These are phyloP conservation scores for Periparus ater DNA, from an alignment of 2,797 vertebrate genomes.

Conservation along the genomic window DNA sequence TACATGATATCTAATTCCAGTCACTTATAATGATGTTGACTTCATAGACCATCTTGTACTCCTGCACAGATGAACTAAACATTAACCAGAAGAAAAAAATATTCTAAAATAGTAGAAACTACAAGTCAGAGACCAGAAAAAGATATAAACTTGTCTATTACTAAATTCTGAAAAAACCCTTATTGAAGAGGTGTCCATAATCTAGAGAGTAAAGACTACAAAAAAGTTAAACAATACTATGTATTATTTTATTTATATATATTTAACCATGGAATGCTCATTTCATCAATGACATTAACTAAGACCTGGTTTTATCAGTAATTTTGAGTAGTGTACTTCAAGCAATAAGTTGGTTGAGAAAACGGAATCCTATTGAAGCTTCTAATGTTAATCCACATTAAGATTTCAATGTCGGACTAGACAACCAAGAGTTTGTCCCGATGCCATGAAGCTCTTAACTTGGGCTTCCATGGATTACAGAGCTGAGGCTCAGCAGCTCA, in stretches of 20 bases:
- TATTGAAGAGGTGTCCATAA: neutral
- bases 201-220: neutral
- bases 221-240: neutral
- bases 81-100: neutral
- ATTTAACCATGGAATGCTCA: neutral
- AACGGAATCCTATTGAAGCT: neutral
- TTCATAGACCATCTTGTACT: neutral
- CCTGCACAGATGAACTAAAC: neutral
- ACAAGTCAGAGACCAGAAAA: neutral
- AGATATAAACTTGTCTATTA: neutral
- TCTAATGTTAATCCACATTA: neutral
- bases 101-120: neutral
- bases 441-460: neutral
- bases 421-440: neutral
- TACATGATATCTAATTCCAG: neutral
- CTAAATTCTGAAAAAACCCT: neutral
- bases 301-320: neutral
- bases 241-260: neutral
- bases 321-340: neutral
- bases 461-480: neutral
- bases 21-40: neutral
- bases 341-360: neutral
- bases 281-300: neutral
- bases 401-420: neutral
- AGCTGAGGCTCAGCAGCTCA: neutral